Percentiles rank a stretch among this genome's conserved stretches.
These are phyloP conservation scores for Vidua chalybeata DNA, from an alignment of 2,113 vertebrate species.

Conservation along the genomic window DNA sequence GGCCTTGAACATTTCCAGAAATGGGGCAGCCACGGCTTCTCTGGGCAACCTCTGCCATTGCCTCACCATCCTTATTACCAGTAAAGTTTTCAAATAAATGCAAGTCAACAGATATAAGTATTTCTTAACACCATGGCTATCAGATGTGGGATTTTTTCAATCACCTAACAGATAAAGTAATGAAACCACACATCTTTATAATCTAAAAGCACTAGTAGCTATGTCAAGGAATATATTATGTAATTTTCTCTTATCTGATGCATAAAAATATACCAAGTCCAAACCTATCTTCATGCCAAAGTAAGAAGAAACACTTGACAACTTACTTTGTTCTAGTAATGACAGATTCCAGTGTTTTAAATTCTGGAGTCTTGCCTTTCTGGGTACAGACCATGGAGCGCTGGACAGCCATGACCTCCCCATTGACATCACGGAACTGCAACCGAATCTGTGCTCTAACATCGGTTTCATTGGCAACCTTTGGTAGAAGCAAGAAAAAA, in stretches of 20 bases:
- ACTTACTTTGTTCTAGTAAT: slow-evolving; percentile 90
- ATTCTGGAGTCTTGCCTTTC: slow-evolving; percentile 91
- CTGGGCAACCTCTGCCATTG: not conserved
- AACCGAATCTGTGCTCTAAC: slow-evolving; percentile 94
- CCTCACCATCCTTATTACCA: not conserved
- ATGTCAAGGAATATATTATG: not conserved
- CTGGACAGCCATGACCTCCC: slow-evolving; percentile 85
- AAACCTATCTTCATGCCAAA: not conserved
- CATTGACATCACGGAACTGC: slow-evolving; percentile 88
- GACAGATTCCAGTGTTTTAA: slow-evolving; percentile 94
- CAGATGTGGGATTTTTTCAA: not conserved
- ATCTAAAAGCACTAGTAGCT: not conserved
- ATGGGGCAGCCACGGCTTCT: not conserved
- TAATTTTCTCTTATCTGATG: not conserved
- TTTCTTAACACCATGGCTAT: not conserved
- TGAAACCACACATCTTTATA: not conserved
- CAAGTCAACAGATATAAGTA: not conserved
- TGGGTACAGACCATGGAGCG: slow-evolving; percentile 93
- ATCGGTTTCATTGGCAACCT: slow-evolving; percentile 95
- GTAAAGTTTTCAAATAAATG: not conserved
- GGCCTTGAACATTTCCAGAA: not conserved
- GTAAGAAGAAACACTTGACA: not conserved
- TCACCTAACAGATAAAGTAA: not conserved
- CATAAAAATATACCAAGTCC: not conserved
- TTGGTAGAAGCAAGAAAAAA: not conserved